phyloP scores from a whole-genome alignment of 2,888 invertebrate species.

The Pemphredon lugubris region DNA sequence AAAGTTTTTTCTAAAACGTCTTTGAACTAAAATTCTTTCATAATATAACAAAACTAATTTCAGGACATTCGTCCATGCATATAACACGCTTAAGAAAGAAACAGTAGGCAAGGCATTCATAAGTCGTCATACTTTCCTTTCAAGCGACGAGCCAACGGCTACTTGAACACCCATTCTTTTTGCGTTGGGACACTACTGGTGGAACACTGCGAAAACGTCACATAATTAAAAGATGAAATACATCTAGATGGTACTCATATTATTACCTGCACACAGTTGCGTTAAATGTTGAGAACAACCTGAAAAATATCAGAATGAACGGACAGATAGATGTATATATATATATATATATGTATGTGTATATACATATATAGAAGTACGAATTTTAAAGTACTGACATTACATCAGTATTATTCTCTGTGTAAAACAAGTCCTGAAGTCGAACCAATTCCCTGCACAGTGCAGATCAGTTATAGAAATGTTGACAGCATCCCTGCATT shows the following conservation, averaged over 20 bases:
- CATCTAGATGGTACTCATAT: slow-evolving; percentile 65
- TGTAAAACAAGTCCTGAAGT: slow-evolving; percentile 51
- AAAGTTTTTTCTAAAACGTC: slow-evolving; percentile 29
- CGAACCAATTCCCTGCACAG: slow-evolving; percentile 46
- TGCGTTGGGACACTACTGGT: slow-evolving; percentile 76
- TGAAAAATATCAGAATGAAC: slow-evolving; percentile 52
- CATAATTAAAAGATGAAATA: slow-evolving; percentile 70
- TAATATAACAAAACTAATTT: slow-evolving; percentile 50
- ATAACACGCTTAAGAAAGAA: slow-evolving; percentile 29
- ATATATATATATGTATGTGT: too few relatives aligned
- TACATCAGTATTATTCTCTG: slow-evolving; percentile 53
- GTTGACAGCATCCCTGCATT: slow-evolving; percentile 57
- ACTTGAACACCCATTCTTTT: slow-evolving; percentile 79
- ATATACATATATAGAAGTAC: slow-evolving; percentile 51
- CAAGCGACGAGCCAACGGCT: slow-evolving; percentile 79
- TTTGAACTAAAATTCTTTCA: too few relatives aligned
- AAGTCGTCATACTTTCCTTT: slow-evolving; percentile 79
- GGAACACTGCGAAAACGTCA: slow-evolving; percentile 74
- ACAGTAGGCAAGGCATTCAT: slow-evolving; percentile 70
- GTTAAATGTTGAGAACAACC: slow-evolving; percentile 56
- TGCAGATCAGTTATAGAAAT: slow-evolving; percentile 54
- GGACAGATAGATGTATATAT: too few relatives aligned
- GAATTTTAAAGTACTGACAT: slow-evolving; percentile 53
- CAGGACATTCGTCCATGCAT: slow-evolving; percentile 61
- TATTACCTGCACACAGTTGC: slow-evolving; percentile 55